phyloP scores from a whole-genome alignment of 2,797 vertebrate genomes.

The Lagodon rhomboides region DNA sequence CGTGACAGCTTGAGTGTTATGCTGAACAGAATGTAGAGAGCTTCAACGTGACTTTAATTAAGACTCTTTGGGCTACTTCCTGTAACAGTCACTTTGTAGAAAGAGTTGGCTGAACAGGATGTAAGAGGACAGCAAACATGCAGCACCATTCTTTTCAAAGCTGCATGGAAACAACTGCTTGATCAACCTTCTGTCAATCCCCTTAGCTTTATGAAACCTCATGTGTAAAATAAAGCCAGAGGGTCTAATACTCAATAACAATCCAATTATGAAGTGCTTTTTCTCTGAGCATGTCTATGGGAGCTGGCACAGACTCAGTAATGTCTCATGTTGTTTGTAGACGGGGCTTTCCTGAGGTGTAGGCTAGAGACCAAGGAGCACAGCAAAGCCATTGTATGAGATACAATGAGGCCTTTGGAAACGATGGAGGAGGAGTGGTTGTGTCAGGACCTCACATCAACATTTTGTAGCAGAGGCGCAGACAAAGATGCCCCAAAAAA shows the following conservation, averaged over 20 bases:
- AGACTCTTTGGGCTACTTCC: slow-evolving; percentile 53
- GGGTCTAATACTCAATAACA: slow-evolving; percentile 55
- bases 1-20: slow-evolving; percentile 9
- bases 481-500: slow-evolving; percentile 50
- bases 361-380: slow-evolving; percentile 43
- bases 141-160: slow-evolving; percentile 37
- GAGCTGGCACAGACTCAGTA: slow-evolving; percentile 65
- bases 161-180: slow-evolving; percentile 39
- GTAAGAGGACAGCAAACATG: slow-evolving; percentile 36
- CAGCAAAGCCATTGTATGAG: slow-evolving; percentile 76
- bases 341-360: slow-evolving; percentile 73
- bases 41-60: slow-evolving; percentile 70
- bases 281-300: slow-evolving; percentile 53
- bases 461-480: slow-evolving; percentile 56
- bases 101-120: slow-evolving; percentile 50
- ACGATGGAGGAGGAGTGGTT: slow-evolving; percentile 68
- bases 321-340: slow-evolving; percentile 56
- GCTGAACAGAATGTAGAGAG: slow-evolving; percentile 33
- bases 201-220: slow-evolving; percentile 35
- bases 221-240: slow-evolving; percentile 47
- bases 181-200: slow-evolving; percentile 35
- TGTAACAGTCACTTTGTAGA: slow-evolving; percentile 41
- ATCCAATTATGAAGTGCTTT: slow-evolving; percentile 59
- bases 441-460: slow-evolving; percentile 68
- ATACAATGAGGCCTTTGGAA: slow-evolving; percentile 80